phyloP scores from a whole-genome alignment of 1,140 invertebrate species.

The Piezodorus guildinii region DNA sequence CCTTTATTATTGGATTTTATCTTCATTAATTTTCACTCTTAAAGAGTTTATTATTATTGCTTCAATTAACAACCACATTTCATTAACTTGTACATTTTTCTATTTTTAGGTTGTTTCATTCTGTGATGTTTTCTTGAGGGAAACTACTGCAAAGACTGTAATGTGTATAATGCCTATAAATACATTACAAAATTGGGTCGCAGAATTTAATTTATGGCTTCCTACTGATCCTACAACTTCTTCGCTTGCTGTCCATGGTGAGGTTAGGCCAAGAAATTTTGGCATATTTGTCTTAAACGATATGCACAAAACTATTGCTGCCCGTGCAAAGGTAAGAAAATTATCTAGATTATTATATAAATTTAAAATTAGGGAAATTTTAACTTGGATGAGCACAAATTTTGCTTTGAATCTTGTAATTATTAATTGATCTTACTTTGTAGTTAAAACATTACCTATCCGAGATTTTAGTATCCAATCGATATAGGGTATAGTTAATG shows the following conservation, averaged over 20 bases:
- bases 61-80: too few species aligned
- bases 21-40: too few species aligned
- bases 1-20: too few species aligned
- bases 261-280: slow-evolving; percentile 66
- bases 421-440: too few species aligned
- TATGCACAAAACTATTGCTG: slow-evolving; percentile 78
- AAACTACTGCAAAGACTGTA: slow-evolving; percentile 78
- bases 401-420: too few species aligned
- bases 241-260: slow-evolving; percentile 43
- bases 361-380: too few species aligned
- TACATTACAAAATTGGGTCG: slow-evolving; percentile 95
- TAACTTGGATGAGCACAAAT: too few species aligned
- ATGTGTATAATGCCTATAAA: slow-evolving; percentile 98
- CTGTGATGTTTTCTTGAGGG: slow-evolving; percentile 86
- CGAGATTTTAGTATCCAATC: too few species aligned
- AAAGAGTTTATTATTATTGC: too few species aligned
- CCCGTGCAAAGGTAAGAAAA: slow-evolving; percentile 51
- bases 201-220: slow-evolving; percentile 95
- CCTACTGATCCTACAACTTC: slow-evolving; percentile 41
- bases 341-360: neutral
- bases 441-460: too few species aligned
- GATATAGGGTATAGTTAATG: too few species aligned
- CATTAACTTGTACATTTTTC: too few species aligned
- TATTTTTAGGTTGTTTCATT: slow-evolving; percentile 65
- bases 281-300: slow-evolving; percentile 86